These are phyloP conservation scores for Charina bottae DNA, from an alignment of 2,113 vertebrate species.

Conservation along the genomic window DNA sequence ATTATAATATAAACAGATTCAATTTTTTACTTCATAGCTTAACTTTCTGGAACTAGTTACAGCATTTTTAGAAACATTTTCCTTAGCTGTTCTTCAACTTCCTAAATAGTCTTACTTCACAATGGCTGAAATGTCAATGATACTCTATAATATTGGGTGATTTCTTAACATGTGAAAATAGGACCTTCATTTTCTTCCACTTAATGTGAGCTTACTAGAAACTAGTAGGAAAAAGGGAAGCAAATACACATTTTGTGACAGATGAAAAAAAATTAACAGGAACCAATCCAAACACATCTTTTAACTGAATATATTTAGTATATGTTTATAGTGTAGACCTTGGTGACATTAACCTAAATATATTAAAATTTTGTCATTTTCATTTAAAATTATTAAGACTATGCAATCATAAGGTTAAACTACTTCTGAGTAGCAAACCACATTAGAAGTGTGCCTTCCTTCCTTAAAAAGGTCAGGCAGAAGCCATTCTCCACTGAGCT, in stretches of 20 bases:
- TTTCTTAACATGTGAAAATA: constrained; percentile 9
- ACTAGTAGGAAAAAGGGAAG: background rate
- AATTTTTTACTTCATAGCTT: background rate
- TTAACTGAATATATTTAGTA: constrained; percentile 35
- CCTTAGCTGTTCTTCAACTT: background rate
- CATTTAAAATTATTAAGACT: constrained; percentile 49
- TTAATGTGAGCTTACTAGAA: constrained; percentile 29
- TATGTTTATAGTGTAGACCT: constrained; percentile 16
- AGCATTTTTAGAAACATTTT: background rate
- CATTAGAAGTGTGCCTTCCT: background rate
- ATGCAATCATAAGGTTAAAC: background rate
- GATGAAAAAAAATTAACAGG: constrained; percentile 4
- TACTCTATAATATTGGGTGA: background rate
- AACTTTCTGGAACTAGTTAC: background rate
- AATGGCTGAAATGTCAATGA: background rate
- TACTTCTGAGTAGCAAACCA: background rate
- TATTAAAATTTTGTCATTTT: constrained; percentile 44
- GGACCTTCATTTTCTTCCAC: background rate
- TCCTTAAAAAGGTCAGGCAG: background rate
- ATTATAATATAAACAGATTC: background rate
- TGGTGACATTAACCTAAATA: constrained; percentile 50
- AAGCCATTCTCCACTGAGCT: background rate
- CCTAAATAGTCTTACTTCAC: background rate
- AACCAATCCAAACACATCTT: constrained; percentile 22
- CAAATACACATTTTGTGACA: constrained; percentile 13